Conservation (phyloP, 2,113 vertebrate species). For the Pteruthius melanotis region DNA sequence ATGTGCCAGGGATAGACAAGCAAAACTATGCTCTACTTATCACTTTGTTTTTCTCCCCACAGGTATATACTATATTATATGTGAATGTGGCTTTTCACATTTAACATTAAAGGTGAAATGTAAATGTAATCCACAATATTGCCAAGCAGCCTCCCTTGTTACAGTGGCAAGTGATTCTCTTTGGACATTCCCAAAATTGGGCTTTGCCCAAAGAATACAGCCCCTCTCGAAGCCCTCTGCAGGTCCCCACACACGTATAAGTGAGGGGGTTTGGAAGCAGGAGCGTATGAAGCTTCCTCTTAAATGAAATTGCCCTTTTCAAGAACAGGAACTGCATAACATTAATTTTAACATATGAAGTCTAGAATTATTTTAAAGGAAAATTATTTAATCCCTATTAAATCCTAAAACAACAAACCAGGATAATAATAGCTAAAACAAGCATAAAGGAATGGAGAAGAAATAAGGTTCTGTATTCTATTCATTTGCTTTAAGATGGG, state of each 20-base stretch:
- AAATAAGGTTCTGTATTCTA: background rate
- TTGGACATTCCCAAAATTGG: background rate
- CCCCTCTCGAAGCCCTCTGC: background rate
- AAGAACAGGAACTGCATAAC: background rate
- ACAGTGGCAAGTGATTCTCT: background rate
- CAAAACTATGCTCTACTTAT: fast-evolving
- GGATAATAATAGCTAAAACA: slow-evolving; percentile 28
- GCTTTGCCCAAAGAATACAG: background rate
- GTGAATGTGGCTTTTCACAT: background rate
- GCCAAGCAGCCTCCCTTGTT: background rate
- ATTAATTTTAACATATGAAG: background rate
- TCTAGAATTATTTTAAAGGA: background rate
- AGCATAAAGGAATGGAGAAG: background rate
- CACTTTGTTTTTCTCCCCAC: fast-evolving
- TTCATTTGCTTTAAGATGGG: slow-evolving; percentile 4
- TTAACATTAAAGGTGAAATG: background rate
- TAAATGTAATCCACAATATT: background rate
- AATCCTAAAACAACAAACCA: background rate
- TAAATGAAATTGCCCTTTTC: background rate
- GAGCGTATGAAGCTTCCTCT: background rate
- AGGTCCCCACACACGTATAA: background rate
- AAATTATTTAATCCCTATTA: background rate
- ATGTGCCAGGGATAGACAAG: background rate
- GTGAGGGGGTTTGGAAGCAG: background rate
- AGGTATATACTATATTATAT: background rate